Evolutionary conservation across 2,797 vertebrate species (phyloP).

Genomic region (Manis crassicaudata): DNA sequence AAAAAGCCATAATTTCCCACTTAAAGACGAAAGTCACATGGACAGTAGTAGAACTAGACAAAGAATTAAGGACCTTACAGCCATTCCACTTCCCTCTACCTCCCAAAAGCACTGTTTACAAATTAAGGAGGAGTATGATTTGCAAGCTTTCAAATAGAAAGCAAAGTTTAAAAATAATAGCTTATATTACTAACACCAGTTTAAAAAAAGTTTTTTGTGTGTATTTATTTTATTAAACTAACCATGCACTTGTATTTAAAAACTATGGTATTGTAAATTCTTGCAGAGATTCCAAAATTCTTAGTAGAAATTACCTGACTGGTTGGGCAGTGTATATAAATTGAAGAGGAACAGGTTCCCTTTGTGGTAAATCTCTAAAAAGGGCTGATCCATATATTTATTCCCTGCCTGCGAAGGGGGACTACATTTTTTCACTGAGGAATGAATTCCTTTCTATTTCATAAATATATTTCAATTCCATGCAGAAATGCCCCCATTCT

Average conservation of each 20-base stretch:
- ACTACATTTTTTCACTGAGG: not conserved
- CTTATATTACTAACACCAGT: not conserved
- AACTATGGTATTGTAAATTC: not conserved
- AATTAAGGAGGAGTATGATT: not conserved
- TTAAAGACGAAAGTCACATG: not conserved
- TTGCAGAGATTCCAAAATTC: not conserved
- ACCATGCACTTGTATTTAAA: not conserved
- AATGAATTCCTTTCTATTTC: constrained; percentile 31
- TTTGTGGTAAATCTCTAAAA: not conserved
- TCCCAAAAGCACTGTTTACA: not conserved
- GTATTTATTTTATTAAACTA: constrained; percentile 22
- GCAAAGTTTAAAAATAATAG: not conserved
- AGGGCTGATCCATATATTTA: not conserved
- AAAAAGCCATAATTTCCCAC: not conserved
- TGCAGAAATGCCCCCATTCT: constrained; percentile 44
- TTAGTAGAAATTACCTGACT: not conserved
- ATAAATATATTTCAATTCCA: constrained; percentile 2
- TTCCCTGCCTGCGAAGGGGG: not conserved
- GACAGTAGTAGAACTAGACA: not conserved
- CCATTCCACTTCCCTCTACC: not conserved
- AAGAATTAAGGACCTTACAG: not conserved
- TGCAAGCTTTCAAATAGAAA: constrained; percentile 28
- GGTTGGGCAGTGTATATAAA: not conserved
- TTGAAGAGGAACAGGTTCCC: not conserved
- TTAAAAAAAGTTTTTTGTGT: constrained; percentile 13